Base-by-base conservation (phyloP, 2,888 invertebrate species). In the Drosophila sordidula region DNA sequence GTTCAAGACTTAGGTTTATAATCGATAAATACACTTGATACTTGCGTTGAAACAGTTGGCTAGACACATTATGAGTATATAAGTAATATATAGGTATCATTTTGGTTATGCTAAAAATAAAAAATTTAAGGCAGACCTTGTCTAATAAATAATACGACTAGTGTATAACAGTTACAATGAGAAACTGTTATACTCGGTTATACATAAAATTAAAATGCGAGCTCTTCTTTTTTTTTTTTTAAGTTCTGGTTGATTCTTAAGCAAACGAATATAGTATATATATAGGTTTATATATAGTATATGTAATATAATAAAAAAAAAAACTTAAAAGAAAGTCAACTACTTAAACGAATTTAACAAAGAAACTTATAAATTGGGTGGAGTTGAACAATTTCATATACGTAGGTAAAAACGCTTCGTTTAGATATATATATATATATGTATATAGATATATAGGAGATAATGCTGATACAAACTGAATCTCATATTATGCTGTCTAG, bases 311-410 rank as follows among this genome's bases (percentile, higher is more conserved):
- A 38, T 25, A n/a, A 5, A 32, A 61, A n/a, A 68, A 70, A 59
- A 73, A 80, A 81, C 69, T 78, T 75, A 83, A 78, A 75, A 75
- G 12, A 34, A 68, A 68, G 32, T 66, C 49, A 70, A 36, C 67
- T 89, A 89, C 87, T 81, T 78, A 87, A 87, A 77, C 42, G 70
- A 83, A 68, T 64, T 74, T 44, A 58, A 76, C 80, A 80, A 80
- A 54, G 54, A 77, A 89, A 89, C 89, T 90, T 87, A 90, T 90
- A 90, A 91, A 90, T 87, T 90, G 89, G 90, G 91, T 90, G 90
- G 90, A 90, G 90, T 78, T 75, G 73, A 84, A 80, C 72, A 78
- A 78, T 80, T 72, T 75, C 26, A 52, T 57, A 56, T 66, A 46
- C 41, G 46, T 56, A 67, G 34, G 46, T 29, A 29, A 29, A 29